Evolutionary conservation across 1,140 invertebrate species (phyloP).

Genomic region (Zaprionus nigranus): DNA sequence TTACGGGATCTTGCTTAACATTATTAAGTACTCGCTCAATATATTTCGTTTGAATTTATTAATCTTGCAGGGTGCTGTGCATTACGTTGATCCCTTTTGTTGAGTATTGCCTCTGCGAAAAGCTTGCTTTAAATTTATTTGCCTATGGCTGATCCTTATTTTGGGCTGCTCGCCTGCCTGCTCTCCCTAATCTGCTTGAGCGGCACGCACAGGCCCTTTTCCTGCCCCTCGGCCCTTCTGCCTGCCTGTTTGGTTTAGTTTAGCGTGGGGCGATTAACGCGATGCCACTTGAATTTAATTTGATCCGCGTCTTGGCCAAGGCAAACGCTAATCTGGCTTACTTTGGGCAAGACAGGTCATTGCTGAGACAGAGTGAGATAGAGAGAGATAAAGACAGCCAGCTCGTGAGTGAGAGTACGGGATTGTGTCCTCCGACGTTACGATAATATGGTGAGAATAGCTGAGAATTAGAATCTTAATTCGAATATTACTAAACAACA

Average conservation of each 20-base stretch:
- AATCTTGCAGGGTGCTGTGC: slow-evolving; percentile 19
- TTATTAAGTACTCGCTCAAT: slow-evolving; percentile 61
- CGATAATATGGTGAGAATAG: too few relatives aligned
- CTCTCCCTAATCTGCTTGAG: slow-evolving; percentile 67
- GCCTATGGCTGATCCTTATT: slow-evolving; percentile 48
- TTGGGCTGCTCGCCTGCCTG: slow-evolving; percentile 27
- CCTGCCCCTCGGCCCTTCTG: neutral
- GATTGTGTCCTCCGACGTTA: too few relatives aligned
- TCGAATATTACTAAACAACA: too few relatives aligned
- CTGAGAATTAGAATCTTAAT: too few relatives aligned
- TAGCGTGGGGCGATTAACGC: slow-evolving; percentile 53
- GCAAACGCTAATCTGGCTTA: slow-evolving; percentile 64
- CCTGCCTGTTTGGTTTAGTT: slow-evolving; percentile 24
- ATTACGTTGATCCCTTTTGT: slow-evolving; percentile 43
- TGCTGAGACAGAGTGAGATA: slow-evolving; percentile 13
- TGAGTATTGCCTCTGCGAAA: slow-evolving; percentile 56
- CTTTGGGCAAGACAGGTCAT: neutral
- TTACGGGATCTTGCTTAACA: slow-evolving; percentile 80
- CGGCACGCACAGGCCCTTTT: slow-evolving; percentile 37
- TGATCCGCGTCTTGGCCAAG: slow-evolving; percentile 48
- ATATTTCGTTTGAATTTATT: slow-evolving; percentile 63
- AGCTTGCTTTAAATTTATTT: slow-evolving; percentile 70
- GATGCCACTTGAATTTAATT: slow-evolving; percentile 74
- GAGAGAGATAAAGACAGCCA: neutral
- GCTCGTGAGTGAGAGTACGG: neutral